Conservation (phyloP, 2,888 invertebrate genomes). For the Colletes collaris region DNA sequence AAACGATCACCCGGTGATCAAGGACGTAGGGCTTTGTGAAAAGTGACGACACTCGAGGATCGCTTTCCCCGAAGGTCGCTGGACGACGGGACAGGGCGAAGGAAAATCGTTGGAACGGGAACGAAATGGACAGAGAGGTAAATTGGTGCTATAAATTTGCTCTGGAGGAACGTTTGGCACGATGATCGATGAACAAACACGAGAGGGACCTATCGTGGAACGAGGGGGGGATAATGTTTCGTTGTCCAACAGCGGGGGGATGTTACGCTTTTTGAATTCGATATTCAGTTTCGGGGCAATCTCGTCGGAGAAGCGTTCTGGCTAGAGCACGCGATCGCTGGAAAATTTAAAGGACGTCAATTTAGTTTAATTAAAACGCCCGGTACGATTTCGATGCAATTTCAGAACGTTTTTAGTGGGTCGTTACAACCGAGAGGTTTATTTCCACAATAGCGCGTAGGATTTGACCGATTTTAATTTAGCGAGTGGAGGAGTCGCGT, state of each 20-base stretch:
- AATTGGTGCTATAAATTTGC: neutral
- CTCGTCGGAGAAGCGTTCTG: too few species aligned
- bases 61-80: neutral
- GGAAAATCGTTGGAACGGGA: neutral
- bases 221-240: neutral
- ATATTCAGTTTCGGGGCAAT: too few species aligned
- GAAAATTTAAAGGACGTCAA: too few species aligned
- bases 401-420: too few species aligned
- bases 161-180: neutral
- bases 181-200: neutral
- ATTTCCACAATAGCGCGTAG: too few species aligned
- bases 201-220: neutral
- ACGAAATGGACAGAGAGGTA: neutral
- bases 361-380: too few species aligned
- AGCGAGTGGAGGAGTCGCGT: too few species aligned
- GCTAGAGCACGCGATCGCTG: too few species aligned
- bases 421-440: too few species aligned
- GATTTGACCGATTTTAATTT: too few species aligned
- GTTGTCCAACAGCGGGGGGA: neutral
- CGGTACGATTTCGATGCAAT: too few species aligned
- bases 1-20: neutral
- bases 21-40: conserved; percentile 10
- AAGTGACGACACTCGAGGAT: conserved; percentile 4
- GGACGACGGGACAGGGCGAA: neutral
- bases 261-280: neutral